Conservation (phyloP, 2,888 invertebrate species). For the Tuberolachnus salignus region DNA sequence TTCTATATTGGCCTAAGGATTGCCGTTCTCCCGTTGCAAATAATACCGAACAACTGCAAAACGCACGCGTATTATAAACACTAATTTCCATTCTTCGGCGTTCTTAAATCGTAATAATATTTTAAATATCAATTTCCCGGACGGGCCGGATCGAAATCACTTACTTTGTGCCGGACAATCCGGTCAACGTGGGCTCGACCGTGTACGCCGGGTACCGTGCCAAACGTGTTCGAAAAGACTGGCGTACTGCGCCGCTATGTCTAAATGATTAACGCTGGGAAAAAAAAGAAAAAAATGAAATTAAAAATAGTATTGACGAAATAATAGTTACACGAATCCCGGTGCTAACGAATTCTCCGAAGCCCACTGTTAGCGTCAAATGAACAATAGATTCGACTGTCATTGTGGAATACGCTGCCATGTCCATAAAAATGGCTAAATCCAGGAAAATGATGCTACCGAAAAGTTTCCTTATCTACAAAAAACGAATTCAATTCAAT, state of each 20-base stretch:
- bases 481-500: too few relatives aligned
- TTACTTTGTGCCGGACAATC: conserved; percentile 77
- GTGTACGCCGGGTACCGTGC: conserved; percentile 89
- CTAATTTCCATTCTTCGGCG: too few relatives aligned
- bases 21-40: conserved; percentile 83
- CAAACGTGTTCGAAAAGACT: conserved; percentile 89
- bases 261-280: conserved; percentile 77
- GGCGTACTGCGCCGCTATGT: conserved; percentile 90
- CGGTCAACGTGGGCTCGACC: conserved; percentile 84
- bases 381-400: conserved; percentile 77
- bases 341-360: conserved; percentile 92
- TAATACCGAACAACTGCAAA: conserved; percentile 80
- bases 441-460: conserved; percentile 76
- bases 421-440: conserved; percentile 86
- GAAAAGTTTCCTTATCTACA: conserved; percentile 70
- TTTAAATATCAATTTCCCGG: not conserved
- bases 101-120: too few relatives aligned
- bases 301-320: too few relatives aligned
- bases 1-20: conserved; percentile 72
- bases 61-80: conserved; percentile 85
- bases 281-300: too few relatives aligned
- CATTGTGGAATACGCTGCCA: conserved; percentile 76
- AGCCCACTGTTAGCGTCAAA: conserved; percentile 84
- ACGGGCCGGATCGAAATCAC: conserved; percentile 53
- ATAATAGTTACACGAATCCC: conserved; percentile 87